phyloP scores from a whole-genome alignment of 2,888 invertebrate genomes.

The Spilosoma lubricipeda region DNA sequence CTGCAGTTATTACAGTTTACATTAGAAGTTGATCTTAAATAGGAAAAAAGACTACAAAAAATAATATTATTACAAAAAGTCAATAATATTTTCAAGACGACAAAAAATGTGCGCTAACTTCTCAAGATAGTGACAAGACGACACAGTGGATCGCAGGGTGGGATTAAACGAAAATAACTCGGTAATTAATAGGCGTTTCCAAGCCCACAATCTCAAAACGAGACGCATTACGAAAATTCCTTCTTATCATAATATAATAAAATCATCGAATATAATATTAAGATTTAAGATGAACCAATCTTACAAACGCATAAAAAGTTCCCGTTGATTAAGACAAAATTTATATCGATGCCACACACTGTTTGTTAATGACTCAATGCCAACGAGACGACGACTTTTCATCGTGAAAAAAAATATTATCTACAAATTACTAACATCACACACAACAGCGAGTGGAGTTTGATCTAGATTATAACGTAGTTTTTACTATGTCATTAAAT shows the following conservation, averaged over 20 bases:
- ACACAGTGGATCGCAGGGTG: slow-evolving; percentile 73
- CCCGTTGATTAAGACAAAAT: slow-evolving; percentile 14
- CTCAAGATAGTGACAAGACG: slow-evolving; percentile 69
- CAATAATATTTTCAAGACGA: slow-evolving; percentile 25
- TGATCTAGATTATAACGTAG: background rate
- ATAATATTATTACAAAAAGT: background rate
- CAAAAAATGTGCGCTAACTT: slow-evolving; percentile 61
- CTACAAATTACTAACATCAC: slow-evolving; percentile 8
- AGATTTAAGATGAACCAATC: slow-evolving; percentile 21
- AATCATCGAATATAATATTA: slow-evolving; percentile 54
- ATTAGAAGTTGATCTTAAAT: background rate
- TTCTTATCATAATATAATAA: slow-evolving; percentile 57
- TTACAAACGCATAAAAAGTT: slow-evolving; percentile 10
- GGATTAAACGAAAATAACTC: slow-evolving; percentile 82
- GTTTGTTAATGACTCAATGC: slow-evolving; percentile 18
- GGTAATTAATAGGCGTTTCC: slow-evolving; percentile 77
- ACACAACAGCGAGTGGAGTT: background rate
- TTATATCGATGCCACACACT: slow-evolving; percentile 13
- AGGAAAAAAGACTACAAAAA: background rate
- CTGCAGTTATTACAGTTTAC: background rate
- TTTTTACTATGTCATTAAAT: background rate
- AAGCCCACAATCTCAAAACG: slow-evolving; percentile 75
- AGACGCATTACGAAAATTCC: slow-evolving; percentile 71
- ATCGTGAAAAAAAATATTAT: background rate
- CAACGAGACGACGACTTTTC: slow-evolving; percentile 1